Percentiles rank a stretch among this genome's conserved stretches.
These are phyloP conservation scores for Spodoptera exigua DNA, from an alignment of 2,888 invertebrate genomes.

Conservation along the genomic window DNA sequence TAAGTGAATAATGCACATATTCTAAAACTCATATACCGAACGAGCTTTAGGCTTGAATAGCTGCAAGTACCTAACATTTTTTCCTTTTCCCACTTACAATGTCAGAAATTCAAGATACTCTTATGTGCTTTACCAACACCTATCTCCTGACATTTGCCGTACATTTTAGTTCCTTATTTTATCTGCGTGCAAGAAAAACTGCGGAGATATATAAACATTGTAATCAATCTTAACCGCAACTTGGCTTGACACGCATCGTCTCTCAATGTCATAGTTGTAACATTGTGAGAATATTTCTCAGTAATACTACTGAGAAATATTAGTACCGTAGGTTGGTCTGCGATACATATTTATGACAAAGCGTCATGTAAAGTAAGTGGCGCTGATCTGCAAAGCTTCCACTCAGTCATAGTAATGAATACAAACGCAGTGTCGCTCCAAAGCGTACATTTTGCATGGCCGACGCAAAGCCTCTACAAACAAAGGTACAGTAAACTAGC, in stretches of 20 bases:
- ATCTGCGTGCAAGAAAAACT: too few species aligned
- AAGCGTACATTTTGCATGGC: slow-evolving; percentile 41
- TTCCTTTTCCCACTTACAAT: not conserved
- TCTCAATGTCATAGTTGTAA: slow-evolving; percentile 32
- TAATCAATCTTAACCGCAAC: too few species aligned
- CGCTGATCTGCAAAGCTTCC: slow-evolving; percentile 39
- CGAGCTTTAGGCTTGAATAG: slow-evolving; percentile 38
- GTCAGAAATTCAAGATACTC: slow-evolving; percentile 23
- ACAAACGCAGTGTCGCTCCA: slow-evolving; percentile 17
- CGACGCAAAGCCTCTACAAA: slow-evolving; percentile 27
- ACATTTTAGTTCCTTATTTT: too few species aligned
- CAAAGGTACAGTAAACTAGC: slow-evolving; percentile 43
- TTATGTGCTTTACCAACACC: too few species aligned
- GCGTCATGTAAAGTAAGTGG: slow-evolving; percentile 31
- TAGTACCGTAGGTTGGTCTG: slow-evolving; percentile 19
- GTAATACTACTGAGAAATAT: too few species aligned
- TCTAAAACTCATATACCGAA: slow-evolving; percentile 24
- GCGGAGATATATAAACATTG: too few species aligned
- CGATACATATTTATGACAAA: slow-evolving; percentile 57
- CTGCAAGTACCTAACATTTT: slow-evolving; percentile 2
- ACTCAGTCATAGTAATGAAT: slow-evolving; percentile 49
- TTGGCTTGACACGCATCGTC: slow-evolving; percentile 10
- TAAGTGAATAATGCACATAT: slow-evolving; percentile 84
- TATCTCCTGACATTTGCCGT: too few species aligned
- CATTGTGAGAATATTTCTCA: slow-evolving; percentile 12